These are phyloP conservation scores for Ophion slaviceki DNA, from an alignment of 2,888 invertebrate species.

Conservation along the genomic window DNA sequence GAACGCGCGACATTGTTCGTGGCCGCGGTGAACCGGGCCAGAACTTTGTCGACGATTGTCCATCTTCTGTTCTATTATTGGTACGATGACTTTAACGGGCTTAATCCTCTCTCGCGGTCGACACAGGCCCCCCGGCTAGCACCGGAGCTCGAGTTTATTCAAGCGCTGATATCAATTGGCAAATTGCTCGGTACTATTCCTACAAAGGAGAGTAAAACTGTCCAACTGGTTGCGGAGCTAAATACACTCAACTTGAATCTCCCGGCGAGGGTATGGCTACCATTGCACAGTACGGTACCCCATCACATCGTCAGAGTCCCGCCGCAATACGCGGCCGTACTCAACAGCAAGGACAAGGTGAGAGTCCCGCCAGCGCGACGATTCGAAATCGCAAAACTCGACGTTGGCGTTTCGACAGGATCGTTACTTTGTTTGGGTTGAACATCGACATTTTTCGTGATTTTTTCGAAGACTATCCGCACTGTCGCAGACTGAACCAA, in stretches of 20 bases:
- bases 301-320: slow-evolving; percentile 99
- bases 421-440: neutral
- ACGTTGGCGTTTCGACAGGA: too few species aligned
- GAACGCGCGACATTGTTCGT: neutral
- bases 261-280: slow-evolving; percentile 99
- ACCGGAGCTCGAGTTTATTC: slow-evolving; percentile 94
- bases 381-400: too few species aligned
- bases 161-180: slow-evolving; percentile 94
- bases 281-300: slow-evolving; percentile 92
- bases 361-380: slow-evolving; percentile 23
- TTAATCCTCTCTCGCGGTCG: slow-evolving; percentile 50
- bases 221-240: slow-evolving; percentile 95
- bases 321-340: slow-evolving; percentile 97
- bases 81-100: slow-evolving; percentile 44
- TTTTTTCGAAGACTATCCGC: too few species aligned
- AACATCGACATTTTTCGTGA: too few species aligned
- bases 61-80: slow-evolving; percentile 54
- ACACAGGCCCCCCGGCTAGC: slow-evolving; percentile 91
- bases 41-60: slow-evolving; percentile 17
- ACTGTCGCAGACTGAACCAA: neutral
- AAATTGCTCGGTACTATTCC: slow-evolving; percentile 92
- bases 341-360: slow-evolving; percentile 99
- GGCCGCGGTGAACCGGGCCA: neutral
- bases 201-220: slow-evolving; percentile 96
- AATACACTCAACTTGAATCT: slow-evolving; percentile 97